A percentile compares a stretch with the other conserved stretches of the same genome.
Conservation (phyloP, 2,888 invertebrate genomes). For the Athalia circularis region DNA sequence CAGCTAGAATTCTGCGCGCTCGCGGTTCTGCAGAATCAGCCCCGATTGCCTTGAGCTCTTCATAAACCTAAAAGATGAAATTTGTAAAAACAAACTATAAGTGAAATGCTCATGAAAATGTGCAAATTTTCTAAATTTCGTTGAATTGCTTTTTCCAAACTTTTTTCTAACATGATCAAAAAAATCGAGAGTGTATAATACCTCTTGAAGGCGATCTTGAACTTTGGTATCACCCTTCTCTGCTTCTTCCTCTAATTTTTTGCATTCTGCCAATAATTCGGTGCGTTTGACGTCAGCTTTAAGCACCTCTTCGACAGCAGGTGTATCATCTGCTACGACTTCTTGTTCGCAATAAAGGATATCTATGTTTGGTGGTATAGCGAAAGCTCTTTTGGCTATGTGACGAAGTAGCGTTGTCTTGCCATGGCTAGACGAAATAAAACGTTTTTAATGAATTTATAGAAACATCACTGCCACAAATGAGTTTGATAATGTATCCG, state of each 20-base stretch:
- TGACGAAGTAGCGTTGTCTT: conserved; percentile 98
- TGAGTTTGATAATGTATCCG: neutral
- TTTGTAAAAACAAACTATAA: conserved; percentile 14
- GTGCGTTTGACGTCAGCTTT: conserved; percentile 95
- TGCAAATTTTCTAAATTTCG: conserved; percentile 21
- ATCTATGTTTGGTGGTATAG: conserved; percentile 97
- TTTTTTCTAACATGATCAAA: neutral
- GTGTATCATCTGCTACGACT: conserved; percentile 94
- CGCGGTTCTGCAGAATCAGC: conserved; percentile 98
- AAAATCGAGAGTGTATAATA: conserved; percentile 58
- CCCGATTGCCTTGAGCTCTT: conserved; percentile 95
- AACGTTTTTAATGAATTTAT: neutral
- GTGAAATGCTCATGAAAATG: conserved; percentile 8
- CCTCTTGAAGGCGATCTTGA: conserved; percentile 89
- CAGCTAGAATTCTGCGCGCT: conserved; percentile 96
- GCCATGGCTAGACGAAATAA: conserved; percentile 83
- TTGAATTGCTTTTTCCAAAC: too few species aligned
- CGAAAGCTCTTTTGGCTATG: conserved; percentile 91
- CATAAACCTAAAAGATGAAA: conserved; percentile 82
- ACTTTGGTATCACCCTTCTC: conserved; percentile 84
- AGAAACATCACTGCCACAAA: too few species aligned
- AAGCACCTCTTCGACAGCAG: conserved; percentile 94
- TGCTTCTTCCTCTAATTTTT: conserved; percentile 85
- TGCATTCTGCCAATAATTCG: conserved; percentile 87
- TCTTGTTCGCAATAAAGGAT: conserved; percentile 98